Percentiles rank a stretch among this genome's conserved stretches.
phyloP scores from a whole-genome alignment of 2,888 invertebrate species.

The Aphrophora alni region DNA sequence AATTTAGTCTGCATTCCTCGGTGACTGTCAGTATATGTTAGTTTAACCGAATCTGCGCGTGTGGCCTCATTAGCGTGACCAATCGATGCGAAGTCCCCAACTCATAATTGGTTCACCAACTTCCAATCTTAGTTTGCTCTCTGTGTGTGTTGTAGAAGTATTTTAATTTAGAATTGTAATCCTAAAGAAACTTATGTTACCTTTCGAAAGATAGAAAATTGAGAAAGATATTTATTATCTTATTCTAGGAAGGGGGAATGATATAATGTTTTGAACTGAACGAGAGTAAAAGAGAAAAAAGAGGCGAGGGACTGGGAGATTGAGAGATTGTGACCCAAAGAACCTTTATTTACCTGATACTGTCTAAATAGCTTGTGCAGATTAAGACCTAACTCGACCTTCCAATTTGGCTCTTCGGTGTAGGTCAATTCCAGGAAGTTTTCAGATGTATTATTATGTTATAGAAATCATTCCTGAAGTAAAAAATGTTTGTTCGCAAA shows the following conservation, averaged over 20 bases:
- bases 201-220: background rate
- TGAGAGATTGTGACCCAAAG: background rate
- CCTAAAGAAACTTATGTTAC: too few relatives aligned
- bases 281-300: background rate
- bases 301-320: background rate
- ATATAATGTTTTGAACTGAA: background rate
- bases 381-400: background rate
- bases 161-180: too few relatives aligned
- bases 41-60: background rate
- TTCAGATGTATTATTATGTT: too few relatives aligned
- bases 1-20: background rate
- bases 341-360: constrained; percentile 9
- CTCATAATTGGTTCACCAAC: background rate
- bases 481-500: too few relatives aligned
- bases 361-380: background rate
- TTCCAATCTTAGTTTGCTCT: background rate
- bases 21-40: background rate
- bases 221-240: background rate
- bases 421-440: too few relatives aligned
- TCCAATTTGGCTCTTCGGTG: background rate
- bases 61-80: background rate
- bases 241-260: background rate
- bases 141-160: background rate
- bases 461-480: too few relatives aligned
- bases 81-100: background rate